Conservation (phyloP, 2,113 vertebrate species). For the Rafetus swinhoei region DNA sequence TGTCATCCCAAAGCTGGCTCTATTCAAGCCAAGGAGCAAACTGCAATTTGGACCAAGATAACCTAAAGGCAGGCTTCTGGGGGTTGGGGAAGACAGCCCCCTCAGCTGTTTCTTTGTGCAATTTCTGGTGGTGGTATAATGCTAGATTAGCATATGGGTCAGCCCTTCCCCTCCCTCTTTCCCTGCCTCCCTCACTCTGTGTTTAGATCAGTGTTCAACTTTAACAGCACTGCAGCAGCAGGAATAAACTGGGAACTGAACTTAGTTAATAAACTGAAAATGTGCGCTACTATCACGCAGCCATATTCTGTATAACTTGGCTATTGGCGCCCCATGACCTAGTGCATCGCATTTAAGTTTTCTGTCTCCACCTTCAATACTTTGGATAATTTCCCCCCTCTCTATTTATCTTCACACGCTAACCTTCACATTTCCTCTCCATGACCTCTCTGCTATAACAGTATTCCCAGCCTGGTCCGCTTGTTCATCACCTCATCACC, state of each 20-base stretch:
- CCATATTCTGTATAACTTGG: rapidly evolving
- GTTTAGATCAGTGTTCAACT: constrained; percentile 43
- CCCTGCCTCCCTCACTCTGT: constrained; percentile 6
- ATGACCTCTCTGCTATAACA: rapidly evolving
- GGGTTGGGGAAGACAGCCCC: not conserved
- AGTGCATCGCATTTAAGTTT: not conserved
- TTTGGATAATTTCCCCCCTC: not conserved
- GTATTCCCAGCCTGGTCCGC: not conserved
- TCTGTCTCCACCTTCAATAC: not conserved
- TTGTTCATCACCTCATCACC: not conserved
- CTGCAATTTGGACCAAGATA: not conserved
- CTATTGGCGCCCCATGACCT: not conserved
- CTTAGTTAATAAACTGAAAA: not conserved
- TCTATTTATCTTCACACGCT: rapidly evolving
- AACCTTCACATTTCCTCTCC: rapidly evolving
- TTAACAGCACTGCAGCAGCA: constrained; percentile 40
- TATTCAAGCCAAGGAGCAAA: not conserved
- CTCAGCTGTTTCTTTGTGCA: not conserved
- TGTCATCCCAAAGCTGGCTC: not conserved
- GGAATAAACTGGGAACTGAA: not conserved
- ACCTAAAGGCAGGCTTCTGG: not conserved
- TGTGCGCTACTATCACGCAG: not conserved
- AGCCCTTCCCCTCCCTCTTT: not conserved
- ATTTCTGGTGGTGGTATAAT: not conserved
- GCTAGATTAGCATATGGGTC: constrained; percentile 15